Conservation (phyloP, 1,140 invertebrate species). For the Orius laevigatus region DNA sequence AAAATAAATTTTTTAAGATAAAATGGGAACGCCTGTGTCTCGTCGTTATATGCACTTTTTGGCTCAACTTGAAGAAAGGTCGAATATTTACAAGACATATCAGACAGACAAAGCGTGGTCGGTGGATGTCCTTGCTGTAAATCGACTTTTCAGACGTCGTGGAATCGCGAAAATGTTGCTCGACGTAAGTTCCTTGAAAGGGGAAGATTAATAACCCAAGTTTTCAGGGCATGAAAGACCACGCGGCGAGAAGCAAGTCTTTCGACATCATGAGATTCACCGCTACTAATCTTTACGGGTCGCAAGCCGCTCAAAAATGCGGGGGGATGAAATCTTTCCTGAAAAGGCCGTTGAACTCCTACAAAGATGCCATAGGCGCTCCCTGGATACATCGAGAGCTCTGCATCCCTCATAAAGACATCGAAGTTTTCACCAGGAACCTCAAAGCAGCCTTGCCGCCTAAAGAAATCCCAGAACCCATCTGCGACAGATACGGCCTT, state of each 20-base stretch:
- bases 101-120: slow-evolving; percentile 1
- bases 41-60: slow-evolving; percentile 2
- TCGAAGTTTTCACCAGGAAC: not conserved
- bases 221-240: not conserved
- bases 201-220: not conserved
- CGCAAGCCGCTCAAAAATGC: not conserved
- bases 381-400: slow-evolving; percentile 8
- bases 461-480: slow-evolving; percentile 17
- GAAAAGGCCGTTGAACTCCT: not conserved
- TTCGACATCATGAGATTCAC: not conserved
- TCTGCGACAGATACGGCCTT: slow-evolving; percentile 6
- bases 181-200: not conserved
- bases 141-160: not conserved
- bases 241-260: not conserved
- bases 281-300: not conserved
- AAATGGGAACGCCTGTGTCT: not conserved
- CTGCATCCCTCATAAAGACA: slow-evolving; percentile 4
- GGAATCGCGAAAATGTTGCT: slow-evolving; percentile 4
- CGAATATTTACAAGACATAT: slow-evolving; percentile 1
- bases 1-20: not conserved
- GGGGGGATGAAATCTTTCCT: not conserved
- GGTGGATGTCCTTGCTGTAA: slow-evolving; percentile 1
- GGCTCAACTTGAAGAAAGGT: slow-evolving; percentile 1
- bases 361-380: not conserved
- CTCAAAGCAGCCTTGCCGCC: not conserved